phyloP scores from a whole-genome alignment of 2,113 vertebrate genomes.

The Thymallus thymallus region DNA sequence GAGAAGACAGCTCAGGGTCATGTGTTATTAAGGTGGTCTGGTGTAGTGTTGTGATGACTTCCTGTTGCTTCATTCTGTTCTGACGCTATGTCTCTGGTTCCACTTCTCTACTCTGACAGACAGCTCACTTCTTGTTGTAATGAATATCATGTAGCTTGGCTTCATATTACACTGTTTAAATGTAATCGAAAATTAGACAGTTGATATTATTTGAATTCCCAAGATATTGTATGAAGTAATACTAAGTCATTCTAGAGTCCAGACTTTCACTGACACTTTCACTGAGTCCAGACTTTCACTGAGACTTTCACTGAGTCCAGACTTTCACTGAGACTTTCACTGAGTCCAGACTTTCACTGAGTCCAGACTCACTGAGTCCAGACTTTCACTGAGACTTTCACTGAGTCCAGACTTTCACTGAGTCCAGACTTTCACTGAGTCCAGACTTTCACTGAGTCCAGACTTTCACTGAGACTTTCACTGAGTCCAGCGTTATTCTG shows the following conservation, averaged over 20 bases:
- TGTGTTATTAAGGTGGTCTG: not conserved
- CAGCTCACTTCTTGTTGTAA: not conserved
- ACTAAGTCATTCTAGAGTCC: not conserved
- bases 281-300: not conserved
- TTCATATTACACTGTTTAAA: not conserved
- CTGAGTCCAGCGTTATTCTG: not conserved
- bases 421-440: not conserved
- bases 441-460: not conserved
- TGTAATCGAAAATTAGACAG: not conserved
- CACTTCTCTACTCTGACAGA: slow-evolving; percentile 64
- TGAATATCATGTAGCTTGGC: slow-evolving; percentile 11
- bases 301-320: not conserved
- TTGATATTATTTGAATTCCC: not conserved
- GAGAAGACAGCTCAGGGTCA: not conserved
- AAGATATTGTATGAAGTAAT: not conserved
- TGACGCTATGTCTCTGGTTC: slow-evolving; percentile 63
- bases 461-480: not conserved
- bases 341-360: not conserved
- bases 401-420: not conserved
- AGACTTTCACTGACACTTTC: no score
- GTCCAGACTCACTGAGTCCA: no score
- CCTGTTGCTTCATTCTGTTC: slow-evolving; percentile 69
- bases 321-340: no score
- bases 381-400: no score
- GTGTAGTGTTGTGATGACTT: slow-evolving; percentile 59